Evolutionary conservation across 2,113 vertebrate species (phyloP).

Genomic region (Hypanus sabinus): DNA sequence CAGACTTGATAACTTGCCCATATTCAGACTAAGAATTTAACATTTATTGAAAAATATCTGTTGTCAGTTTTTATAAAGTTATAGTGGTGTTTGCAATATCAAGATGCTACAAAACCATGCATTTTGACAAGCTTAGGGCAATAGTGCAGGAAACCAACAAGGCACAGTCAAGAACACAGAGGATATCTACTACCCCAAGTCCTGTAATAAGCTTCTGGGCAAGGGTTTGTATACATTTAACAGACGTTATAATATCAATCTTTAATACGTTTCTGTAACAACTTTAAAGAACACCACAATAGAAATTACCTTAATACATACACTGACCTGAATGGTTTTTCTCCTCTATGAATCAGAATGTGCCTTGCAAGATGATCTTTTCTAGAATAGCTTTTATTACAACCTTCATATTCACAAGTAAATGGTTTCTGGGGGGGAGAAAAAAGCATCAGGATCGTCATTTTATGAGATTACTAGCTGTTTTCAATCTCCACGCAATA

Average conservation of each 20-base stretch:
- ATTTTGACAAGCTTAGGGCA: neutral
- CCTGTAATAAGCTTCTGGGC: neutral
- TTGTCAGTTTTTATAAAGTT: neutral
- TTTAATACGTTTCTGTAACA: neutral
- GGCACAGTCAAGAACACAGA: neutral
- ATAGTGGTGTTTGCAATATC: neutral
- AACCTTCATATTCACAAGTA: constrained; percentile 65
- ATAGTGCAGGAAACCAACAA: neutral
- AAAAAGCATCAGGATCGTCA: neutral
- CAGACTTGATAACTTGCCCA: neutral
- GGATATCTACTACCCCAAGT: too few species aligned
- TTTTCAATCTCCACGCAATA: neutral
- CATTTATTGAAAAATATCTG: too few species aligned
- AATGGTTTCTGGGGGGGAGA: constrained; percentile 68
- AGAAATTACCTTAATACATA: neutral
- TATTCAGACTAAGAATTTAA: neutral
- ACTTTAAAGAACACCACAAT: too few species aligned
- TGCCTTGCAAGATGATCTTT: constrained; percentile 73
- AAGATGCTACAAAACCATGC: neutral
- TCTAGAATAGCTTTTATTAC: constrained; percentile 71
- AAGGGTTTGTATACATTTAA: neutral
- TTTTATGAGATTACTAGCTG: neutral
- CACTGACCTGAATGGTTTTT: constrained; percentile 72
- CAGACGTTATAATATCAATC: neutral
- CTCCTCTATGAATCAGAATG: constrained; percentile 68